phyloP scores from a whole-genome alignment of 2,113 vertebrate species.

The Polypterus senegalus region DNA sequence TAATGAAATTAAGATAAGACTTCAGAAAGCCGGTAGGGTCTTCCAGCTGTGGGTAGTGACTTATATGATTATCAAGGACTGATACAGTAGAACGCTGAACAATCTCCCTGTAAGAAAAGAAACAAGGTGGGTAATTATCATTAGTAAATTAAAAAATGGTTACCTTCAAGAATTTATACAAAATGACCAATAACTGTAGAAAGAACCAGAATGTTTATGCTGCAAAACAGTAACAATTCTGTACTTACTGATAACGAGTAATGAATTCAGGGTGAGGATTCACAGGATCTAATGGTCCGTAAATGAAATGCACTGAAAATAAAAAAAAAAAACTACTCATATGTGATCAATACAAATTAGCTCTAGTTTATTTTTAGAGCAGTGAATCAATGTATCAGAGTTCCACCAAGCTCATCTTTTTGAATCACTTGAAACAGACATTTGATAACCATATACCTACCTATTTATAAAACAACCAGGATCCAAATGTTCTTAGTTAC shows the following conservation, averaged over 20 bases:
- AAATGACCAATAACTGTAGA: too few relatives aligned
- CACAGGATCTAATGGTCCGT: constrained; percentile 82
- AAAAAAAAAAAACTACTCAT: constrained; percentile 9
- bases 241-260: constrained; percentile 74
- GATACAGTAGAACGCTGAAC: constrained; percentile 72
- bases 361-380: too few relatives aligned
- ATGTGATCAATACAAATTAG: not conserved
- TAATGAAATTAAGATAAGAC: constrained; percentile 82
- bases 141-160: not conserved
- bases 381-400: too few relatives aligned
- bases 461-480: too few relatives aligned
- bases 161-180: too few relatives aligned
- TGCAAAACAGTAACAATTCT: too few relatives aligned
- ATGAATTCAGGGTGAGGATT: constrained; percentile 84
- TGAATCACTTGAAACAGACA: too few relatives aligned
- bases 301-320: constrained; percentile 84
- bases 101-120: constrained; percentile 52
- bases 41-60: constrained; percentile 91
- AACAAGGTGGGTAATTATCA: constrained; percentile 10
- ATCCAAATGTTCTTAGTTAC: too few relatives aligned
- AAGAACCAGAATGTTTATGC: too few relatives aligned
- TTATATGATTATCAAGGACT: constrained; percentile 81
- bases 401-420: too few relatives aligned
- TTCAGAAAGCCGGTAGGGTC: constrained; percentile 84
- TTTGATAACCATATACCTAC: too few relatives aligned